Evolutionary conservation across 2,113 vertebrate genomes (phyloP).

Genomic region (Gymnobelideus leadbeateri): DNA sequence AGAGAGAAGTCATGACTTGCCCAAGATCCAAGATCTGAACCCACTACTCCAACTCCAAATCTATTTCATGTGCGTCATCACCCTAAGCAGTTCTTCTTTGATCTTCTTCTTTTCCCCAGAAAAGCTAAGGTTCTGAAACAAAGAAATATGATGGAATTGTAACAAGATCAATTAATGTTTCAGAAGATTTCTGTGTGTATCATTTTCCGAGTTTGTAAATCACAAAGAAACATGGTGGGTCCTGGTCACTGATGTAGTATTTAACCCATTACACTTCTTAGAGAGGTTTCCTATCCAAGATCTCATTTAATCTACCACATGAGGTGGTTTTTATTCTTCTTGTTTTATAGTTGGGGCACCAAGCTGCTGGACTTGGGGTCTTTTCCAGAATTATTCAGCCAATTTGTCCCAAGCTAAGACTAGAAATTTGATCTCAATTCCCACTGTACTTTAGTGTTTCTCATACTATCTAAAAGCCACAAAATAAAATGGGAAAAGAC

Average conservation of each 20-base stretch:
- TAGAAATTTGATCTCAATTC: not conserved
- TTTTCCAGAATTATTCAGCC: not conserved
- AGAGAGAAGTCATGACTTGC: not conserved
- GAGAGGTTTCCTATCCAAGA: not conserved
- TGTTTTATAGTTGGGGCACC: not conserved
- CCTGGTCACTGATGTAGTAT: not conserved
- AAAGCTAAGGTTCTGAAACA: not conserved
- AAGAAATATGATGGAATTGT: not conserved
- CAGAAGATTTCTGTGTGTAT: not conserved
- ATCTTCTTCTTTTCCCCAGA: not conserved
- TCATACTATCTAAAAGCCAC: not conserved
- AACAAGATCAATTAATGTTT: not conserved
- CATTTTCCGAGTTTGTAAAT: not conserved
- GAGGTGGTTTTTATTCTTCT: not conserved
- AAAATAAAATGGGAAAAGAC: not conserved
- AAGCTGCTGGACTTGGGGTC: not conserved
- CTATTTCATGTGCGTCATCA: not conserved
- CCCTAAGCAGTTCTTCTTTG: not conserved
- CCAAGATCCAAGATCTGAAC: not conserved
- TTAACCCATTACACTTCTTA: not conserved
- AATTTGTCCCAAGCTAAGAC: not conserved
- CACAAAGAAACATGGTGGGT: not conserved
- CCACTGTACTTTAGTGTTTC: not conserved
- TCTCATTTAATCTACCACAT: not conserved
- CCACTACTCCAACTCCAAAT: not conserved